A percentile compares a stretch with the other conserved stretches of the same genome.
Conservation (phyloP, 2,888 invertebrate species). For the Cecidostiba fungosa region DNA sequence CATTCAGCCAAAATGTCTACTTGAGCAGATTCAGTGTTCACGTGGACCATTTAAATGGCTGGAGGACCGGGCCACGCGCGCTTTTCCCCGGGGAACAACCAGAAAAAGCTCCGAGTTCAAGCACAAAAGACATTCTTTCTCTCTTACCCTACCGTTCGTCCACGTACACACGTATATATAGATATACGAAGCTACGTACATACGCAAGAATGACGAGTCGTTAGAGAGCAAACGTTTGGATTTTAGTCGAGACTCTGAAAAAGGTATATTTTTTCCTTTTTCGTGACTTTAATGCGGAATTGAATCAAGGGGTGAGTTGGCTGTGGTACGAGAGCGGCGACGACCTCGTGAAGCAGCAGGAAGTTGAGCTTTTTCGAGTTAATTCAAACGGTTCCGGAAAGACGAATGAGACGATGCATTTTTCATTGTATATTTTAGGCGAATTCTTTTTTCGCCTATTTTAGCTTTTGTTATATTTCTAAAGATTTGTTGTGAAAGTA, state of each 20-base stretch:
- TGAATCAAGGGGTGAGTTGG: constrained; percentile 10
- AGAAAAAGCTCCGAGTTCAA: constrained; percentile 6
- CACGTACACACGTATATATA: background rate
- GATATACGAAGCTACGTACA: background rate
- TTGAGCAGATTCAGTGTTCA: background rate
- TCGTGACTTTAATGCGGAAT: constrained; percentile 29
- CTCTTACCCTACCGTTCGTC: background rate
- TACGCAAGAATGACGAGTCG: constrained; percentile 34
- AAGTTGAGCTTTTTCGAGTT: background rate
- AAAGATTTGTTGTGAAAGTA: background rate
- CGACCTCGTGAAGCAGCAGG: background rate
- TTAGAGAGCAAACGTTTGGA: constrained; percentile 39
- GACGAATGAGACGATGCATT: background rate
- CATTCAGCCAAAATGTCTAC: constrained; percentile 17
- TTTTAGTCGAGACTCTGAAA: background rate
- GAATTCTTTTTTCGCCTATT: background rate
- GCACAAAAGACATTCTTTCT: constrained; percentile 19
- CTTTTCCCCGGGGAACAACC: background rate
- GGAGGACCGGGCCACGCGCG: background rate
- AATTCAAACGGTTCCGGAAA: background rate
- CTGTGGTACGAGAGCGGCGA: background rate
- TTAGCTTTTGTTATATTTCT: background rate
- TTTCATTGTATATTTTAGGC: background rate
- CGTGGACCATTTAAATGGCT: background rate
- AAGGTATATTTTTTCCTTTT: constrained; percentile 17